Conservation (phyloP, 2,113 vertebrate genomes). For the Tyrannus savana region DNA sequence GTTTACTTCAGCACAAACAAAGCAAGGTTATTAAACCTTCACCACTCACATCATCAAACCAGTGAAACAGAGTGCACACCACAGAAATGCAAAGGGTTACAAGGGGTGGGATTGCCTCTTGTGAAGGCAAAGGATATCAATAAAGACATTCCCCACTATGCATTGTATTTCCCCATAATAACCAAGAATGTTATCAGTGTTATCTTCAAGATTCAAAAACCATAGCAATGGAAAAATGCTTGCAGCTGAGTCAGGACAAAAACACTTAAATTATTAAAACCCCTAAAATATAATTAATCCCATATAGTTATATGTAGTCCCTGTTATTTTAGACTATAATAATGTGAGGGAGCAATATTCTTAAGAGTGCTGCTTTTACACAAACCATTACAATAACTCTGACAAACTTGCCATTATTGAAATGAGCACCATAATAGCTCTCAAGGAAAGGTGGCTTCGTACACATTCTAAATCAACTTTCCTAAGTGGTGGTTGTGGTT, state of each 20-base stretch:
- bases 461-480: background rate
- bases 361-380: background rate
- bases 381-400: background rate
- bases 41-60: slow-evolving; percentile 33
- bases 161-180: background rate
- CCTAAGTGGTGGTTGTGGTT: background rate
- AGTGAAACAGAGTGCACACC: background rate
- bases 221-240: background rate
- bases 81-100: background rate
- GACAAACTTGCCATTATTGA: background rate
- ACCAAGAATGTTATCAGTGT: background rate
- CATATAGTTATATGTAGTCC: background rate
- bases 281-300: background rate
- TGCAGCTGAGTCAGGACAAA: background rate
- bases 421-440: background rate
- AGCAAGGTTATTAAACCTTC: slow-evolving; percentile 36
- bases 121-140: background rate
- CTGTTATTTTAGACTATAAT: background rate
- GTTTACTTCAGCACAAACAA: slow-evolving; percentile 23
- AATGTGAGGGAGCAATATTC: background rate
- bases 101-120: background rate
- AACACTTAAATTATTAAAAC: background rate
- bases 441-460: background rate
- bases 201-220: background rate
- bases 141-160: background rate